Evolutionary conservation across 2,888 invertebrate species (phyloP).

Genomic region (Chaetogeoica ovagalla): DNA sequence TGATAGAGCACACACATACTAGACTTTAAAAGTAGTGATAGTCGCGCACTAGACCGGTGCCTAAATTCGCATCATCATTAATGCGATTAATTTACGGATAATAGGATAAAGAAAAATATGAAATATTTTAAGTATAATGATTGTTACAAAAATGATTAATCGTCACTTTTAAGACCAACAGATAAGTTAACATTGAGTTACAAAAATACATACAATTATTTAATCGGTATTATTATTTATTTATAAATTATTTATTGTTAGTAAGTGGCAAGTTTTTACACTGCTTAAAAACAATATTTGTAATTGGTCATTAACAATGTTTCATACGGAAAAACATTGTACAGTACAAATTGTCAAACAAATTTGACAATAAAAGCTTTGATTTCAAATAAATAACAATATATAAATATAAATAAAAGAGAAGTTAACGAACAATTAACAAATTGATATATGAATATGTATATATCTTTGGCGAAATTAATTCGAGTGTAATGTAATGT

Average conservation of each 20-base stretch:
- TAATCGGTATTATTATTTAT: neutral
- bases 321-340: neutral
- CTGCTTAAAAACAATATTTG: slow-evolving; percentile 30
- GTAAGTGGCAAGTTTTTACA: slow-evolving; percentile 34
- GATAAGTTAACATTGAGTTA: neutral
- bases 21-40: too few species aligned
- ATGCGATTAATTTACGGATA: neutral
- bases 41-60: too few species aligned
- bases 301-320: slow-evolving; percentile 3
- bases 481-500: neutral
- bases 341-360: neutral
- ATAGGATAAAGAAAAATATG: neutral
- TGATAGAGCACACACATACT: too few species aligned
- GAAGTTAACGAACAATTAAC: neutral
- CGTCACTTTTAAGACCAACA: neutral
- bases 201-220: slow-evolving; percentile 5
- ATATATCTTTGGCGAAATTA: neutral
- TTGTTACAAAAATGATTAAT: neutral
- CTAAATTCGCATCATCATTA: too few species aligned
- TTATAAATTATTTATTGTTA: neutral
- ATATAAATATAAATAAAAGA: slow-evolving; percentile 8
- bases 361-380: neutral
- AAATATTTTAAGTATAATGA: neutral
- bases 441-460: slow-evolving; percentile 3
- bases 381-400: slow-evolving; percentile 6